These are phyloP conservation scores for Iphiclides podalirius DNA, from an alignment of 2,888 invertebrate species.

Conservation along the genomic window DNA sequence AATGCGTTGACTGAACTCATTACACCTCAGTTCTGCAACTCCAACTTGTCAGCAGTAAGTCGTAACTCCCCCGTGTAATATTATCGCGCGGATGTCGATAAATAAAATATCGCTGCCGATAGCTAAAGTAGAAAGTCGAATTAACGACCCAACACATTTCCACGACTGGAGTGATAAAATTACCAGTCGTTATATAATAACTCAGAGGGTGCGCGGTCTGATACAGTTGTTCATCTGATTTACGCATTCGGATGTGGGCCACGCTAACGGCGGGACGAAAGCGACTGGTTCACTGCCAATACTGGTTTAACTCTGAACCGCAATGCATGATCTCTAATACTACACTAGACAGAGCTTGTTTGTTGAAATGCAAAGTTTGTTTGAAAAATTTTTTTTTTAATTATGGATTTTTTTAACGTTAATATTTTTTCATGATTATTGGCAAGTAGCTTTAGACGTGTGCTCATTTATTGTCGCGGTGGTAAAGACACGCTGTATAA, in stretches of 20 bases:
- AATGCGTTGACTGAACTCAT: too few relatives aligned
- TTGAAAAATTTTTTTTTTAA: too few relatives aligned
- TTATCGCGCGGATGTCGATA: background rate
- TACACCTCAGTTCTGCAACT: too few relatives aligned
- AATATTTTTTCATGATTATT: too few relatives aligned
- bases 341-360: background rate
- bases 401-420: too few relatives aligned
- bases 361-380: too few relatives aligned
- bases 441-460: too few relatives aligned
- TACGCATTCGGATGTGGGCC: constrained; percentile 15
- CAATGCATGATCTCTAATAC: background rate
- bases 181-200: constrained; percentile 13
- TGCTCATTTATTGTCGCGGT: too few relatives aligned
- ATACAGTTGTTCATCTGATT: constrained; percentile 19
- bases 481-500: too few relatives aligned
- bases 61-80: too few relatives aligned
- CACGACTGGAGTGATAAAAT: constrained; percentile 10
- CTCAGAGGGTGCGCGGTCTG: background rate
- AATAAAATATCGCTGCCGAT: constrained; percentile 14
- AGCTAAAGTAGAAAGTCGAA: constrained; percentile 18
- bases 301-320: constrained; percentile 6
- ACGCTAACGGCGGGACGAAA: constrained; percentile 9
- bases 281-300: background rate
- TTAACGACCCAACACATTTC: constrained; percentile 11
- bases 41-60: too few relatives aligned